Evolutionary conservation across 2,888 invertebrate species (phyloP), one percentile per base, ranked within the genome.

Genomic region (Caenorhabditis imperialis): DNA sequence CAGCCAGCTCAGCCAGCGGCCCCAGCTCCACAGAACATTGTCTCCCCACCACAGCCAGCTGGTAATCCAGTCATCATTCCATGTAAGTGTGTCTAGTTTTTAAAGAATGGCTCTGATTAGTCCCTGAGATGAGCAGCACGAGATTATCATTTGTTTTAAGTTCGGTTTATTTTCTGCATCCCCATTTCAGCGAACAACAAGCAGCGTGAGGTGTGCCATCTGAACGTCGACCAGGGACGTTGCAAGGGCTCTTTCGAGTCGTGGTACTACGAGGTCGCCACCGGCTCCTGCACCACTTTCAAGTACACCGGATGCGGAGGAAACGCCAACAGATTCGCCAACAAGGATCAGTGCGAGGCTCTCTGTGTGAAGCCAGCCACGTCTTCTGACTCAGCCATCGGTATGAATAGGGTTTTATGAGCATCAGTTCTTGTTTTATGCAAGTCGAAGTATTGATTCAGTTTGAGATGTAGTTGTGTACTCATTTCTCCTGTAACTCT

Each of bases 291-390:
- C 76, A 79, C 79, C 50, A 50, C 69, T n/a, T 87, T 87, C 83
- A 78, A 84, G 73, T 87, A 86, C 75, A 75, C 80, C 37, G 86
- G 87, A 57, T 87, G 87, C 70, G 87, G 86, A 27, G 87, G 87
- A 57, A 87, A 87, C 67, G 71, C 63, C 40, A 87, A 87, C 72
- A 54, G 86, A 37, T 84, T 84, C 77, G 53, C 78, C 50, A 77
- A 71, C 63, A 81, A 81, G 75, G 81, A 78, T 40, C 77, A 78
- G 53, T 85, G 85, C 74, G 83, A 84, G 42, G 63, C 58, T 20
- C 76, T 84, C 30, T 84, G 85, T 57, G 63, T 81, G 38, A 57
- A 54, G 22, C 42, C 63, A 35, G 69, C 71, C 16, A n/a, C n/a
- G n/a, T n/a, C n/a, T n/a, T 42, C 45, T 22, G 55, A 45, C 38